Base-by-base conservation (phyloP, 2,888 invertebrate species). In the Zaprionus lineosus region DNA sequence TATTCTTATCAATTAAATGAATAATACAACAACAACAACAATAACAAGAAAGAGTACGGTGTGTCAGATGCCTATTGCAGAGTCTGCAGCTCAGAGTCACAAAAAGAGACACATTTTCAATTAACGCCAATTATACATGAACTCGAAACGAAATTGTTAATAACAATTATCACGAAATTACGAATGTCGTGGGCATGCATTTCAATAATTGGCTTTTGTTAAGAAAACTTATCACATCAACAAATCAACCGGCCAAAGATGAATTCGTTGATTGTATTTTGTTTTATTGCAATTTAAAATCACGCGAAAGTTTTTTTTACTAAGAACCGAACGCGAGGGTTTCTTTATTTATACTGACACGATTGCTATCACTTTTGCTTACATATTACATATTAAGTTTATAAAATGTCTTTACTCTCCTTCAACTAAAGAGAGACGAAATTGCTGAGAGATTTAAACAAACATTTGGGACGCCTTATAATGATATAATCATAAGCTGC, bases 51-150 rank as follows among this genome's bases (percentile, higher is more conserved):
- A 26, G 40, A 58, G 50, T 6, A 21, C 19, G 21, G 33, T 14
- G 40, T 41, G 29, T 40, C 33, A 16, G 14, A 46, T 43, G 31
- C 47, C 50, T 21, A 43, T 39, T 52, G 50, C 47, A 59, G 50
- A 47, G 51, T 26, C 48, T 57, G 37, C 36, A 39, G 14, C 8
- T 46, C 31, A 24, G 50, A 59, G 56, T 43, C 34, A 57, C 43
- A 36, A 34, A 58, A 16, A 47, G 39, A 59, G 21, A 47, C 41
- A 60, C 43, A 79, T 70, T 65, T 67, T 72, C 65, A 82, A 82
- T 82, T 82, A 82, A 84, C 67, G 70, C 70, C 86, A 82, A 86
- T 82, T 84, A 86, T 63, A 64, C 47, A 59, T 65, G 78, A 78
- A 55, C 78, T 72, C 69, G 24, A 66, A 64, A 57, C 36, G 58